These are phyloP conservation scores for Colletes gigas DNA, from an alignment of 1,140 invertebrate species.

Conservation along the genomic window DNA sequence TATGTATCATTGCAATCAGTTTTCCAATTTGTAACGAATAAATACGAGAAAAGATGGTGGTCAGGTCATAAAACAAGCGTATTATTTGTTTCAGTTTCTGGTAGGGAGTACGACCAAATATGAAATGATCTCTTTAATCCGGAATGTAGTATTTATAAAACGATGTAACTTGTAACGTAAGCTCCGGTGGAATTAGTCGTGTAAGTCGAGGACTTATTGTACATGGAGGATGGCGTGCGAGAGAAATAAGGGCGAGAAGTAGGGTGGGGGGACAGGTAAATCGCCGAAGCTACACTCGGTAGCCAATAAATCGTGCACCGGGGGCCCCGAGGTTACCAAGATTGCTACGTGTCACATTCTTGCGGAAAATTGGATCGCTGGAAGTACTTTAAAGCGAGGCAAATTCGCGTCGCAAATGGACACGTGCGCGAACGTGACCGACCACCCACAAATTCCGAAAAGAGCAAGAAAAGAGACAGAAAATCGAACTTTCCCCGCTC, in stretches of 20 bases:
- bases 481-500: conserved; percentile 21
- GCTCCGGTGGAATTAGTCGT: too few relatives aligned
- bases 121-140: too few relatives aligned
- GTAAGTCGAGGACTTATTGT: too few relatives aligned
- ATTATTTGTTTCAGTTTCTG: too few relatives aligned
- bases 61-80: too few relatives aligned
- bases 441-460: conserved; percentile 59
- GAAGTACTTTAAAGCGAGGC: conserved; percentile 62
- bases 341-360: conserved; percentile 71
- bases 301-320: conserved; percentile 64
- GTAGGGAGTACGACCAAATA: too few relatives aligned
- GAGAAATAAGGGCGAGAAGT: conserved; percentile 9
- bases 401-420: conserved; percentile 61
- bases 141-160: too few relatives aligned
- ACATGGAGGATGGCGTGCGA: neutral
- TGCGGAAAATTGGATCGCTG: conserved; percentile 67
- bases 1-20: too few relatives aligned
- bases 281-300: conserved; percentile 64
- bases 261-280: conserved; percentile 58
- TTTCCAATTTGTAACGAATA: too few relatives aligned
- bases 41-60: too few relatives aligned
- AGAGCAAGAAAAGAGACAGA: conserved; percentile 14
- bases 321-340: conserved; percentile 65
- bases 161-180: too few relatives aligned
- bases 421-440: conserved; percentile 41